Base-by-base conservation (phyloP, 2,888 invertebrate species). In the Galerucella calmariensis region DNA sequence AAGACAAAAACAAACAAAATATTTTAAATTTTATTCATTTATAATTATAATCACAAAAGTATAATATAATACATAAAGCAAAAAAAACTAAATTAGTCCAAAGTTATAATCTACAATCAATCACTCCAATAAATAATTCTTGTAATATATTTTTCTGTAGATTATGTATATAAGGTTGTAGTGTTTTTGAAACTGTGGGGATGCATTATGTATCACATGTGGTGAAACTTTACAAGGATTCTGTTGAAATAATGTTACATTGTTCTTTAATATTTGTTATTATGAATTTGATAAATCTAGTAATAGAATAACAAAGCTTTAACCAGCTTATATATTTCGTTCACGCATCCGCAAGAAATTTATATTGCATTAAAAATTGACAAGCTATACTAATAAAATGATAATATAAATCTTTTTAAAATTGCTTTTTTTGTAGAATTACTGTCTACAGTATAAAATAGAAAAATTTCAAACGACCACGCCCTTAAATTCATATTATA, bases 31-130 rank as follows among this genome's bases (percentile, higher is more conserved):
- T 56, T 56, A 56, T 56, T 56, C 16, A 56, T 56, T 10, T 20
- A 56, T 20, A 56, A 62, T 62, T 62, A 62, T 62, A 62, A 62
- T 62, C 62, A 62, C 62, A 62, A 62, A 62, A 62, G 35, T 62
- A 41, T 62, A 62, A 41, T 62, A 62, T 41, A 62, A n/a, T 62
- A 41, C 62, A 61, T 35, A n/a, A 58, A 61, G 61, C 61, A n/a
- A 14, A 5, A 61, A 41, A 58, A 16, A 62, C 16, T 3, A 61
- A 61, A 35, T 62, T n/a, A 1, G 11, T 56, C 20, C 3, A 16
- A 56, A 56, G 20, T 53, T 53, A 48, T 56, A 56, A 56, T 56
- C 56, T 20, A 53, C n/a, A n/a, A n/a, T 5, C n/a, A 51, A 51
- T 56, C n/a, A 51, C n/a, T 51, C 56, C 56, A 56, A 56, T 56